Conservation (phyloP, 2,888 invertebrate species). For the Hypolimnas misippus region DNA sequence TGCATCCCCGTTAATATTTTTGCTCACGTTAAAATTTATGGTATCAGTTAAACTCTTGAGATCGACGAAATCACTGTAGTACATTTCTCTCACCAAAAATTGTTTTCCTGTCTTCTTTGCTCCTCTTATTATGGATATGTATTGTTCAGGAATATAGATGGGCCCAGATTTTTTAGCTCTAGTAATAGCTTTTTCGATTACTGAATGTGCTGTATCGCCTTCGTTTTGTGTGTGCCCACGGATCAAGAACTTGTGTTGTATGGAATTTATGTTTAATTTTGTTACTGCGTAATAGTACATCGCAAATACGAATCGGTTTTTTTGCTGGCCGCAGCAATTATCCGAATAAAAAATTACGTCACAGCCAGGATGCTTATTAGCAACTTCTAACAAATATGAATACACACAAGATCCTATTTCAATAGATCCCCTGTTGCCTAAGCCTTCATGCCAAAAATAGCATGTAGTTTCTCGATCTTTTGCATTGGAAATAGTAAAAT, state of each 20-base stretch:
- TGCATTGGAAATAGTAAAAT: too few species aligned
- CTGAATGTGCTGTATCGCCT: too few species aligned
- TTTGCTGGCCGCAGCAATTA: conserved; percentile 36
- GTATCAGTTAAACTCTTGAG: conserved; percentile 36
- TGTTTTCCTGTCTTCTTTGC: conserved; percentile 41
- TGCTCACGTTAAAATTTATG: conserved; percentile 33
- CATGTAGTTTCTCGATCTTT: conserved; percentile 34
- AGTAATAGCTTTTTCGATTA: too few species aligned
- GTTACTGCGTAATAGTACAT: conserved; percentile 32
- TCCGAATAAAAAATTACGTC: conserved; percentile 37
- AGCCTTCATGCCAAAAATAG: conserved; percentile 39
- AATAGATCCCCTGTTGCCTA: conserved; percentile 25
- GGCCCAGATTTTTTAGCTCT: too few species aligned
- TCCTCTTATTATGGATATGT: conserved; percentile 37
- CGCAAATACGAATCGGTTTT: background rate
- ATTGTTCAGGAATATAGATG: conserved; percentile 26
- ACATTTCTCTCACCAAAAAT: conserved; percentile 39
- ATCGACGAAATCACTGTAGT: conserved; percentile 36
- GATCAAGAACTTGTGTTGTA: conserved; percentile 44
- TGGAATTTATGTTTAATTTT: conserved; percentile 36
- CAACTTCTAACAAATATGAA: too few species aligned
- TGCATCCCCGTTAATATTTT: too few species aligned
- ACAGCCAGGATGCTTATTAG: conserved; percentile 3
- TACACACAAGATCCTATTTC: conserved; percentile 33
- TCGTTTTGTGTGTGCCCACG: conserved; percentile 25